phyloP scores from a whole-genome alignment of 1,140 invertebrate genomes.

The Venturia canescens region DNA sequence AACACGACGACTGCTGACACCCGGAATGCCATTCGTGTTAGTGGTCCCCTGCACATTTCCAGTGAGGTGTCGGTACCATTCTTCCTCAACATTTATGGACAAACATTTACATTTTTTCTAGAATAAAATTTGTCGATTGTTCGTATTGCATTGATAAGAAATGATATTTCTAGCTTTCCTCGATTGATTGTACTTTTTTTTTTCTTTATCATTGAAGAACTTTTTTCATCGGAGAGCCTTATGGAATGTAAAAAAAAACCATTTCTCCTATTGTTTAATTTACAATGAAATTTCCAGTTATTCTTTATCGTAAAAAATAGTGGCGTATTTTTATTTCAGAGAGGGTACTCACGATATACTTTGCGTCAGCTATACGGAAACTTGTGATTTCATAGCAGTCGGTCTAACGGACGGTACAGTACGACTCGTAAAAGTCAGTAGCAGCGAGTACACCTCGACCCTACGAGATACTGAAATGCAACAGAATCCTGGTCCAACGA shows the following conservation, averaged over 20 bases:
- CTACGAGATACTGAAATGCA: conserved; percentile 78
- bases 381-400: conserved; percentile 76
- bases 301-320: no score
- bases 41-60: conserved; percentile 40
- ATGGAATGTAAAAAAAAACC: no score
- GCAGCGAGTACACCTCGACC: conserved; percentile 69
- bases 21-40: conserved; percentile 18
- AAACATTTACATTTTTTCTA: neutral
- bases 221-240: neutral
- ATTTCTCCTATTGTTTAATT: no score
- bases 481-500: conserved; percentile 76
- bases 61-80: conserved; percentile 40
- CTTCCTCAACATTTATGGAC: neutral
- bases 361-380: conserved; percentile 80
- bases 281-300: no score
- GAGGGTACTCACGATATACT: conserved; percentile 77
- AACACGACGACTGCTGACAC: conserved; percentile 8
- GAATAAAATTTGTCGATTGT: neutral
- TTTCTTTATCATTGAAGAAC: neutral
- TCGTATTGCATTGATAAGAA: neutral
- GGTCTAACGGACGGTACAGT: conserved; percentile 79
- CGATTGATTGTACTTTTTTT: neutral
- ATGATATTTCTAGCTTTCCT: no score
- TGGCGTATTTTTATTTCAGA: conserved; percentile 62
- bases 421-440: conserved; percentile 75